These are phyloP conservation scores for Drosophila sordidula DNA, from an alignment of 2,888 invertebrate genomes.

Conservation along the genomic window DNA sequence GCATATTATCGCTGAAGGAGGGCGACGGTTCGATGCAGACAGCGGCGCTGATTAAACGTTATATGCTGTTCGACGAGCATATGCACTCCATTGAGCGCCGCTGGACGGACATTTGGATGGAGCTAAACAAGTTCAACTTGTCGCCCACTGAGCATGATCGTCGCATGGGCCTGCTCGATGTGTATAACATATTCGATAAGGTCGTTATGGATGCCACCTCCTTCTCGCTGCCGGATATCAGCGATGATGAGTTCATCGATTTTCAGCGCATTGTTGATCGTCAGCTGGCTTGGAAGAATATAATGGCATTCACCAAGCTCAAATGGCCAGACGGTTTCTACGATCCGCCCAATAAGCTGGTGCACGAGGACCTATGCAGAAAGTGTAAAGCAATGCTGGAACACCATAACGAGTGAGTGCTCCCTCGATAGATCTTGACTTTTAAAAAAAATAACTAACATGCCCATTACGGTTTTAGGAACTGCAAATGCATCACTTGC, in stretches of 20 bases:
- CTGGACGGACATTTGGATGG: conserved; percentile 86
- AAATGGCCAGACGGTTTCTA: conserved; percentile 83
- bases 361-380: conserved; percentile 82
- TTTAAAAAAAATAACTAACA: not conserved
- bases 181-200: conserved; percentile 83
- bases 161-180: conserved; percentile 80
- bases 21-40: conserved; percentile 82
- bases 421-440: not conserved
- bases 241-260: conserved; percentile 83
- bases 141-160: conserved; percentile 82
- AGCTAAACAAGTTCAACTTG: conserved; percentile 83
- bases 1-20: conserved; percentile 86
- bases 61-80: conserved; percentile 87
- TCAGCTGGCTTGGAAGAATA: conserved; percentile 84
- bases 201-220: conserved; percentile 82
- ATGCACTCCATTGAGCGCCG: conserved; percentile 86
- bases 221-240: conserved; percentile 80
- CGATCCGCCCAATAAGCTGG: conserved; percentile 81
- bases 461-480: conserved; percentile 57
- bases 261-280: conserved; percentile 83
- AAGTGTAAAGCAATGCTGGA: conserved; percentile 83
- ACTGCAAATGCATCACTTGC: conserved; percentile 84
- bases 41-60: conserved; percentile 85
- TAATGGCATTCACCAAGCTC: conserved; percentile 83
- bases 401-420: conserved; percentile 82